A percentile compares a stretch with the other conserved stretches of the same genome.
Conservation (phyloP, 2,113 vertebrate genomes). For the Crotalus tigris region DNA sequence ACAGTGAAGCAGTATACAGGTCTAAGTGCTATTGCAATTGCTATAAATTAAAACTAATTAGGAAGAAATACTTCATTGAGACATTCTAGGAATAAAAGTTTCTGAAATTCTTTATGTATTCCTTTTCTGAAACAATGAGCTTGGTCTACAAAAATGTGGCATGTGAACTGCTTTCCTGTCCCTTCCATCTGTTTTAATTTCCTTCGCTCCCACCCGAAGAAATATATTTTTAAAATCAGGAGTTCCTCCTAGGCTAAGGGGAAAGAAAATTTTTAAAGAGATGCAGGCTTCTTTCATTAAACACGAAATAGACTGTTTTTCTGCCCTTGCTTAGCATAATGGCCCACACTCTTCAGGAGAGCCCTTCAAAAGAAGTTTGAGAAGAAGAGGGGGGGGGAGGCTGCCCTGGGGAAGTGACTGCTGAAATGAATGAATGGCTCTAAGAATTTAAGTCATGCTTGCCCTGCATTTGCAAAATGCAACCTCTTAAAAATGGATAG, state of each 20-base stretch:
- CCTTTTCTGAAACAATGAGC: background rate
- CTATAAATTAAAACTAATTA: background rate
- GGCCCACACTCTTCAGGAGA: background rate
- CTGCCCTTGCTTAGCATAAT: background rate
- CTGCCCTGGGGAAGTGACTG: background rate
- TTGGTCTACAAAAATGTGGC: background rate
- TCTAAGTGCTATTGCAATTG: background rate
- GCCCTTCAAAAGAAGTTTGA: background rate
- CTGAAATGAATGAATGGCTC: background rate
- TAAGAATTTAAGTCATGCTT: background rate
- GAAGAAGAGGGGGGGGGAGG: too few species aligned
- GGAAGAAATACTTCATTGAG: background rate
- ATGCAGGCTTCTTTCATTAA: background rate
- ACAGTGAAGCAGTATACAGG: background rate
- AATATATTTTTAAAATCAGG: background rate
- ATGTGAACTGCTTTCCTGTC: background rate
- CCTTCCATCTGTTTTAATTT: background rate
- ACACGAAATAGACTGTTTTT: background rate
- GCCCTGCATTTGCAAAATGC: background rate
- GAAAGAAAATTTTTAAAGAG: background rate
- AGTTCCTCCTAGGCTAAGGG: background rate
- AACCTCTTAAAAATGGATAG: too few species aligned
- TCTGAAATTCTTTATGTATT: background rate
- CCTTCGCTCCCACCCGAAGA: background rate
- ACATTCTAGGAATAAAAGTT: background rate